Conservation (phyloP, 2,888 invertebrate genomes). For the Tenthredo livida region DNA sequence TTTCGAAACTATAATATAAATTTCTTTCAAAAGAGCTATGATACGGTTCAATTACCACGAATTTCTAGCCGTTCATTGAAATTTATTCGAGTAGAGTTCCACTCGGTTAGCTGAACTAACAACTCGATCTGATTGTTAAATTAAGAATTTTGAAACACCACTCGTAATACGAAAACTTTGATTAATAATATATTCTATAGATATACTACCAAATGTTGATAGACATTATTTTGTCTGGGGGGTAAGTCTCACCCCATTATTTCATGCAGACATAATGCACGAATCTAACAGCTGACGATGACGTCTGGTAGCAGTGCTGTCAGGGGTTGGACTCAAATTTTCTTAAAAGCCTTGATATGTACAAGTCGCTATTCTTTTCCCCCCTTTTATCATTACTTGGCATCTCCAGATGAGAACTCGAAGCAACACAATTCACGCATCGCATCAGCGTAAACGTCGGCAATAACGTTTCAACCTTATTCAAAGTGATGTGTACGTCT, state of each 20-base stretch:
- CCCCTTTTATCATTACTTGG: slow-evolving; percentile 24
- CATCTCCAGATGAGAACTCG: slow-evolving; percentile 27
- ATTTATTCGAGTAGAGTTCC: neutral
- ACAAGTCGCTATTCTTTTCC: slow-evolving; percentile 17
- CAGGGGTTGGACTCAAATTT: slow-evolving; percentile 38
- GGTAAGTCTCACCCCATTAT: neutral
- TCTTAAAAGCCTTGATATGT: slow-evolving; percentile 38
- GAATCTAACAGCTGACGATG: slow-evolving; percentile 41
- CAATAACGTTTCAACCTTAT: slow-evolving; percentile 4
- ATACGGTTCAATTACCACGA: neutral
- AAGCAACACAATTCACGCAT: slow-evolving; percentile 18
- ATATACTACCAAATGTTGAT: neutral
- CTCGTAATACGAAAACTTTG: neutral
- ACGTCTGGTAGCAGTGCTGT: slow-evolving; percentile 29
- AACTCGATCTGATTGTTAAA: neutral
- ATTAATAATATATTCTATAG: neutral
- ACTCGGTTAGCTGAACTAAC: neutral
- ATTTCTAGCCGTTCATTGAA: neutral
- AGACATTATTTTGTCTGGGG: neutral
- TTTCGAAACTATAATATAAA: neutral
- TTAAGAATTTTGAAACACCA: neutral
- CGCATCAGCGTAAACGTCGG: neutral
- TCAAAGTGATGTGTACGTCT: neutral
- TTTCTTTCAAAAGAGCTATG: neutral
- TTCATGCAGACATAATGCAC: slow-evolving; percentile 15